Conservation (phyloP, 2,113 vertebrate species). For the Menura novaehollandiae region DNA sequence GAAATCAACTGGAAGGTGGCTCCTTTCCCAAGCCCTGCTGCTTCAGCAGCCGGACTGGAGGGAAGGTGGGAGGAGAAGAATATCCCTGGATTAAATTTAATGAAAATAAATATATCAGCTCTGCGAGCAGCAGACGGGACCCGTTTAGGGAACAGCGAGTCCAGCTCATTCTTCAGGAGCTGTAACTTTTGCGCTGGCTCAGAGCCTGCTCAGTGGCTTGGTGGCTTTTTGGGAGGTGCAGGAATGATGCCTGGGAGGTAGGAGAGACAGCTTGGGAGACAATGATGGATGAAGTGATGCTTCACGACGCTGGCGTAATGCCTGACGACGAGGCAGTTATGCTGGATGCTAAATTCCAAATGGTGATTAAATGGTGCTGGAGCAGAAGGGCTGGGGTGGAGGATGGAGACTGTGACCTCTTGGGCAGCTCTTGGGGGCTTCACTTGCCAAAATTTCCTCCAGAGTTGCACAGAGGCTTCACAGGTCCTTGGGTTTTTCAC, state of each 20-base stretch:
- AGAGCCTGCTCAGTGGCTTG: background rate
- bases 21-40: background rate
- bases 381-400: background rate
- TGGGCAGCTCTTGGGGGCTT: background rate
- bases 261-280: constrained; percentile 19
- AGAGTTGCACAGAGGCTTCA: fast-evolving
- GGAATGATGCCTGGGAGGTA: background rate
- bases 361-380: background rate
- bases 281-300: constrained; percentile 43
- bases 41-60: background rate
- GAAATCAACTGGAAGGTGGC: constrained; percentile 51
- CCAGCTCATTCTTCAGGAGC: background rate
- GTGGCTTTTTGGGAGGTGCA: background rate
- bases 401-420: background rate
- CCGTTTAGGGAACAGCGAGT: background rate
- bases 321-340: background rate
- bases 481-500: background rate
- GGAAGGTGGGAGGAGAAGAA: background rate
- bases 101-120: constrained; percentile 48
- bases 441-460: background rate
- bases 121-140: background rate
- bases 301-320: background rate
- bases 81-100: background rate
- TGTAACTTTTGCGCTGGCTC: background rate
- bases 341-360: constrained; percentile 1